phyloP scores from a whole-genome alignment of 2,797 vertebrate species.

The Mycteria americana region DNA sequence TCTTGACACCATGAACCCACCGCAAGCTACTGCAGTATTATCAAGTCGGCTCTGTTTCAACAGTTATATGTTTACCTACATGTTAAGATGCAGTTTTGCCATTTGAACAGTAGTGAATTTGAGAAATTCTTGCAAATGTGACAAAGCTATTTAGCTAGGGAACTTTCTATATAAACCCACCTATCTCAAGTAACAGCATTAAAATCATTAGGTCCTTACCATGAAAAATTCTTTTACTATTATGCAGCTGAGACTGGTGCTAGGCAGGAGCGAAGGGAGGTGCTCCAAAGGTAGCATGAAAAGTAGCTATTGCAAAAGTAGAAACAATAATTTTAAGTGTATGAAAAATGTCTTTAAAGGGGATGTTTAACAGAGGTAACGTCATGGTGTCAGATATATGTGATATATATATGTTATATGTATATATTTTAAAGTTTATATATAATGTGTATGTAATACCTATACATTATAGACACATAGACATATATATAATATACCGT shows the following conservation, averaged over 20 bases:
- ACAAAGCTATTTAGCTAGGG: neutral
- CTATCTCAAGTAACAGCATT: neutral
- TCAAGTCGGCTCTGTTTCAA: neutral
- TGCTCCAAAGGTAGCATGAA: neutral
- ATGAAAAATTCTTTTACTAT: neutral
- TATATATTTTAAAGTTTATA: neutral
- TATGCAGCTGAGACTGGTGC: neutral
- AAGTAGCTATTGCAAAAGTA: neutral
- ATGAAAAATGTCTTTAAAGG: neutral
- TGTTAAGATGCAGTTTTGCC: neutral
- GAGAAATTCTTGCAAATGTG: neutral
- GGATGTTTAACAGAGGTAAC: neutral
- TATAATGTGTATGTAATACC: neutral
- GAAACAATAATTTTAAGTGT: neutral
- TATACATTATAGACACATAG: neutral
- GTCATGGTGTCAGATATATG: neutral
- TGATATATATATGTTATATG: neutral
- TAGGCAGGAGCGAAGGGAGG: neutral
- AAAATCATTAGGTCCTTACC: neutral
- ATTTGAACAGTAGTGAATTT: neutral
- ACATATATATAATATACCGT: neutral
- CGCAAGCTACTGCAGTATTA: neutral
- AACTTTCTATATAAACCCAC: neutral
- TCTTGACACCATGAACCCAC: neutral
- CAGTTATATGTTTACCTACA: neutral